A percentile compares a stretch with the other conserved stretches of the same genome.
These are phyloP conservation scores for Callopanchax toddi DNA, from an alignment of 2,113 vertebrate species.

Conservation along the genomic window DNA sequence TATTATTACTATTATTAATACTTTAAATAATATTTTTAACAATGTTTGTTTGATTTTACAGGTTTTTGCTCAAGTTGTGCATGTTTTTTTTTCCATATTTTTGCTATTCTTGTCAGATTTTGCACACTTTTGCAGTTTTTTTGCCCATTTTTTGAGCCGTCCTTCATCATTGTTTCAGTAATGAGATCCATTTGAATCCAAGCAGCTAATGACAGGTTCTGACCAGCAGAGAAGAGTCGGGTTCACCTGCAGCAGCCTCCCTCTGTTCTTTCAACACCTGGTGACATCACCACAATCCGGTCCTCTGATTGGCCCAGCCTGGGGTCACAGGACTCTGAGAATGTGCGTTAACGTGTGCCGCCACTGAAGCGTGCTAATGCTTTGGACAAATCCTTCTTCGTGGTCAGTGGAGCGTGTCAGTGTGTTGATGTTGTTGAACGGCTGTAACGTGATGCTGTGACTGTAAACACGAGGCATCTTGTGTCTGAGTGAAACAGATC, in stretches of 20 bases:
- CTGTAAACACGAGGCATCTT: too few relatives aligned
- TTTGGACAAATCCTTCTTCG: constrained; percentile 28
- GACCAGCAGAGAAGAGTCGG: constrained; percentile 1
- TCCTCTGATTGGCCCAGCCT: constrained; percentile 17
- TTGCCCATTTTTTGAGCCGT: too few relatives aligned
- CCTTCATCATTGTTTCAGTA: background rate
- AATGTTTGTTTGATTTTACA: too few relatives aligned
- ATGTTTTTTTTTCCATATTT: too few relatives aligned
- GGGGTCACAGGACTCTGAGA: background rate
- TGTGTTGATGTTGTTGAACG: too few relatives aligned
- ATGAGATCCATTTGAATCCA: background rate
- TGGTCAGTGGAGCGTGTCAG: background rate
- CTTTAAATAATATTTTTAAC: too few relatives aligned
- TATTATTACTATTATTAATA: too few relatives aligned
- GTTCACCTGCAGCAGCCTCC: constrained; percentile 32
- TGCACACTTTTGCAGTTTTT: too few relatives aligned
- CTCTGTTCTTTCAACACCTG: constrained; percentile 24
- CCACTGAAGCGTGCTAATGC: background rate
- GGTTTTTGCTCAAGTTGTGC: too few relatives aligned
- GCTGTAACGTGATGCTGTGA: too few relatives aligned
- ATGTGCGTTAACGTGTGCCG: constrained; percentile 25
- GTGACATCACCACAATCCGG: constrained; percentile 6
- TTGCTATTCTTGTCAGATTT: too few relatives aligned
- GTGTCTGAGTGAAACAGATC: too few relatives aligned
- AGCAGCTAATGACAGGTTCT: constrained; percentile 26